Evolutionary conservation across 2,888 invertebrate genomes (phyloP).

Genomic region (Clistopyga incitator): DNA sequence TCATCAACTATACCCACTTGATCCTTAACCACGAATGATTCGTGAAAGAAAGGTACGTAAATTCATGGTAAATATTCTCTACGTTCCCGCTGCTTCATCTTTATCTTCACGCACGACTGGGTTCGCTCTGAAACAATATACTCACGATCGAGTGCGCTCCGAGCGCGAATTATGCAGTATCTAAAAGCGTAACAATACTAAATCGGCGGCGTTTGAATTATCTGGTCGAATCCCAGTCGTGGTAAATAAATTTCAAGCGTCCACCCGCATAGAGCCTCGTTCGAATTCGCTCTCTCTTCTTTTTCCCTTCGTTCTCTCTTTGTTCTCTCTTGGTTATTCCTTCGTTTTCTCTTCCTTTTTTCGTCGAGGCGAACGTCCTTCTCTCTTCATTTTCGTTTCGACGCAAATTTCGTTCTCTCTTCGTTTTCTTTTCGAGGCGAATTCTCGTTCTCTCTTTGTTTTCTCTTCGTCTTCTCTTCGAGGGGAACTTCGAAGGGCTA

Average conservation of each 20-base stretch:
- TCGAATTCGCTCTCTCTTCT: slow-evolving; percentile 49
- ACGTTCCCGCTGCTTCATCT: neutral
- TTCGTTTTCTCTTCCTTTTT: no score
- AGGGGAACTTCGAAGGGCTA: slow-evolving; percentile 35
- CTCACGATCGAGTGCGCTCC: slow-evolving; percentile 40
- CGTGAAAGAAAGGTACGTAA: slow-evolving; percentile 9
- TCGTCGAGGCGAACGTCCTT: no score
- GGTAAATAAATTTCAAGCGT: slow-evolving; percentile 52
- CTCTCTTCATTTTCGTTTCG: no score
- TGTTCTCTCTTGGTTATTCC: no score
- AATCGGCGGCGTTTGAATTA: slow-evolving; percentile 31
- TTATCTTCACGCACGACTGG: slow-evolving; percentile 58
- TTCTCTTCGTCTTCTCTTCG: neutral
- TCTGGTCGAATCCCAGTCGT: slow-evolving; percentile 60
- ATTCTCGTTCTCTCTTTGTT: no score
- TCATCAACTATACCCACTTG: neutral
- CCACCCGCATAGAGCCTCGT: slow-evolving; percentile 48
- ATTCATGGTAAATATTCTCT: neutral
- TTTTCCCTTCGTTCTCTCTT: neutral
- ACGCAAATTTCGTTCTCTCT: no score
- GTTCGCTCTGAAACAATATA: slow-evolving; percentile 53
- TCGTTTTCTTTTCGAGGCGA: no score
- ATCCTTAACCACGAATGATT: neutral
- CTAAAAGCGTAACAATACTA: slow-evolving; percentile 16
- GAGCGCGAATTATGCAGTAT: slow-evolving; percentile 4